Evolutionary conservation across 2,888 invertebrate genomes (phyloP).

Genomic region (Caenorhabditis angaria): DNA sequence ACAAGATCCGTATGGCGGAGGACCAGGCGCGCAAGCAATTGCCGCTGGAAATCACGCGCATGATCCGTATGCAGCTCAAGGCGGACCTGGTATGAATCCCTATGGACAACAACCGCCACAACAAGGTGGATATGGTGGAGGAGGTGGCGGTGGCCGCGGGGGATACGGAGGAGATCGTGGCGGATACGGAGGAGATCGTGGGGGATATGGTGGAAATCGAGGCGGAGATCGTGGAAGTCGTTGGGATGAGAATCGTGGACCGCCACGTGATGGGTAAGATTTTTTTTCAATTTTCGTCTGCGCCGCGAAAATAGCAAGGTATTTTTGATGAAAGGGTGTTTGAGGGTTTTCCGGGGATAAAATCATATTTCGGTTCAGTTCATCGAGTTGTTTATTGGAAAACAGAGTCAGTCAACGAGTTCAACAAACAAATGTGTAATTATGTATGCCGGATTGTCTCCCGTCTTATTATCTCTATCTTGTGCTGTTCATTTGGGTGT

Average conservation of each 20-base stretch:
- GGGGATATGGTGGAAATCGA: constrained; percentile 26
- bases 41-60: constrained; percentile 37
- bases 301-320: not conserved
- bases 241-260: constrained; percentile 29
- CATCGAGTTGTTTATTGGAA: too few relatives aligned
- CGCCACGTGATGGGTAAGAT: constrained; percentile 34
- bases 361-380: too few relatives aligned
- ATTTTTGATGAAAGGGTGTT: too few relatives aligned
- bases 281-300: constrained; percentile 8
- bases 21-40: constrained; percentile 35
- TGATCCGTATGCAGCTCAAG: constrained; percentile 30
- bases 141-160: constrained; percentile 25
- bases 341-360: too few relatives aligned
- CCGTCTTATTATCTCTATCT: too few relatives aligned
- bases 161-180: constrained; percentile 35
- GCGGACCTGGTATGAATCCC: too few relatives aligned
- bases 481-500: too few relatives aligned
- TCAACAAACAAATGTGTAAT: too few relatives aligned
- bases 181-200: constrained; percentile 28
- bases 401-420: too few relatives aligned
- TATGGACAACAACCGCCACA: constrained; percentile 21
- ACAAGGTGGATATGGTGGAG: constrained; percentile 20
- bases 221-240: constrained; percentile 29
- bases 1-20: constrained; percentile 23
- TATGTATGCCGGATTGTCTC: too few relatives aligned